phyloP scores from a whole-genome alignment of 2,113 vertebrate species.

The Antigone vipio region DNA sequence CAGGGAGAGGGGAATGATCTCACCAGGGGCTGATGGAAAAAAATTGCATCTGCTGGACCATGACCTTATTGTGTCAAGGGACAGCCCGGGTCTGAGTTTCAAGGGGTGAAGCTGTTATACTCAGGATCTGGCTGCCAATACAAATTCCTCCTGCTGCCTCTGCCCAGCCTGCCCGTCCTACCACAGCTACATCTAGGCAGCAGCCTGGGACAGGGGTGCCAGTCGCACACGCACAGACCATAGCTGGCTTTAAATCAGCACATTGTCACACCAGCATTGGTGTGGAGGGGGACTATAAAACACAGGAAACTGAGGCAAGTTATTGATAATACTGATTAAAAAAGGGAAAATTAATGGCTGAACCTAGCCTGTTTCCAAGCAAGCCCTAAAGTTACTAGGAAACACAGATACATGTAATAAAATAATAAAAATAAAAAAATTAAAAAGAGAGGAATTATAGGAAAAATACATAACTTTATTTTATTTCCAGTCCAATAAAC shows the following conservation, averaged over 20 bases:
- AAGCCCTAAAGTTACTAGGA: background rate
- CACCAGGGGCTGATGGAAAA: background rate
- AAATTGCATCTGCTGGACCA: background rate
- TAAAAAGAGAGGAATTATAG: background rate
- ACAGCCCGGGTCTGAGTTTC: background rate
- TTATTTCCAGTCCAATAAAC: background rate
- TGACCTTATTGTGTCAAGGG: accelerated
- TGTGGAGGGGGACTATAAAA: background rate
- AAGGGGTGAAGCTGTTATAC: background rate
- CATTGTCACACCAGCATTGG: background rate
- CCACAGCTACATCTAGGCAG: background rate
- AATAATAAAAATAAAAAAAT: background rate
- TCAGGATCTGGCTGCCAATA: background rate
- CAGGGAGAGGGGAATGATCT: background rate
- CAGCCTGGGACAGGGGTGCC: background rate
- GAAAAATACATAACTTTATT: background rate
- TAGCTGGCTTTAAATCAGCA: background rate
- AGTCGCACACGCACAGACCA: no score
- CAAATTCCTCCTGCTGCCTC: background rate
- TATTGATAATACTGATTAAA: background rate
- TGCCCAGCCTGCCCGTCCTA: accelerated
- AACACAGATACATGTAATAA: background rate
- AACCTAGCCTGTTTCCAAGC: background rate
- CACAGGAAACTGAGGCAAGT: background rate
- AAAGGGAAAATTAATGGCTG: background rate